phyloP scores from a whole-genome alignment of 1,140 invertebrate species.

The Lutraria rhynchaena region DNA sequence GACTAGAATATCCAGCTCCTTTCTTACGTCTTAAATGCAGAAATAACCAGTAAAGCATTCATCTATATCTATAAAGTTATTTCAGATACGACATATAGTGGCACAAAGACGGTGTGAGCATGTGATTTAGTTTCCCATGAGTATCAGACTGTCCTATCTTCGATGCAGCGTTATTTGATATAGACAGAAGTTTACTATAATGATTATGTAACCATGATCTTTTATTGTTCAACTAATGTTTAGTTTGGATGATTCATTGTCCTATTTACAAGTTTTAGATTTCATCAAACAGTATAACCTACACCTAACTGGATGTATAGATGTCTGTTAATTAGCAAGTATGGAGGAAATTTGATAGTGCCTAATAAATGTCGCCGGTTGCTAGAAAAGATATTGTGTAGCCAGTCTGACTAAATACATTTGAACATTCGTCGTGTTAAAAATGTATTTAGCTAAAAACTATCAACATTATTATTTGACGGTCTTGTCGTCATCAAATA shows the following conservation, averaged over 20 bases:
- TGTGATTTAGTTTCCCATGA: neutral
- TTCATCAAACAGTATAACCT: neutral
- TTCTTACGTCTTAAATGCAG: too few species aligned
- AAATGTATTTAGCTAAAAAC: neutral
- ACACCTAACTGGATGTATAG: neutral
- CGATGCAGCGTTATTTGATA: neutral
- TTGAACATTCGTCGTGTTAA: neutral
- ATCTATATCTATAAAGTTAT: too few species aligned
- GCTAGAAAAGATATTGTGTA: slow-evolving; percentile 3
- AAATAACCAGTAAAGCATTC: too few species aligned
- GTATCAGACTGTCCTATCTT: neutral
- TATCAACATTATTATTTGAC: neutral
- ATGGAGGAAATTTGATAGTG: neutral
- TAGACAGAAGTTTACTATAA: neutral
- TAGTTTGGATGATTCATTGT: neutral
- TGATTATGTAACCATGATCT: slow-evolving; percentile 10
- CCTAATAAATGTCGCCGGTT: neutral
- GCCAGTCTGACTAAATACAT: neutral
- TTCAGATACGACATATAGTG: too few species aligned
- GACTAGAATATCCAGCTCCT: too few species aligned
- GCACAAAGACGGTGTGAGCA: too few species aligned
- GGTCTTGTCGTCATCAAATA: neutral
- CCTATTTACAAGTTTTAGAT: neutral
- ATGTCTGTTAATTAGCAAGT: slow-evolving; percentile 29
- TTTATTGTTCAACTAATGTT: slow-evolving; percentile 6